Base-by-base conservation (phyloP, 2,888 invertebrate species). In the Nomada ferruginata region DNA sequence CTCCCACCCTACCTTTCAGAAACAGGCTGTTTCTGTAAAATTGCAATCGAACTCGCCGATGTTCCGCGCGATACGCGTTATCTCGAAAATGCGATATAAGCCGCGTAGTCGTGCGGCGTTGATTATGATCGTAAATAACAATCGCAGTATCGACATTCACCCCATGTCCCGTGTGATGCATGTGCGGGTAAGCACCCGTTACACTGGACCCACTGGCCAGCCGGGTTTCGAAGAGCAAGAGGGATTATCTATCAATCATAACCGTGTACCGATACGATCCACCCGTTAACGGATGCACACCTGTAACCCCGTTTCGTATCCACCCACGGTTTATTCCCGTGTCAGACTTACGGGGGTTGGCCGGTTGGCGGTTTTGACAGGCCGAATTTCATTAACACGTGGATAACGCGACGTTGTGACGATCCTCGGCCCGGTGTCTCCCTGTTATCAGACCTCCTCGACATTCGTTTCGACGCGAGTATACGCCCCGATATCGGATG, bases 61-160 rank as follows among this genome's bases (percentile, higher is more conserved):
- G 53, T 13, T 11, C 57, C 26, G n/a, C 15, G 63, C 55, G 78
- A 59, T 70, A 79, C 74, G 61, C 57, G 83, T 83, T 79, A 76
- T 80, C 60, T 64, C 70, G 66, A 79, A 83, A 85, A 85, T 65
- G 79, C 66, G 79, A 77, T 82, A 69, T 75, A 76, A 76, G 76
- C 59, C 36, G 68, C 65, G 79, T 69, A 63, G 75, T 71, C 70
- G 70, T 60, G 5, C 64, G 60, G 29, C 72, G 83, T 88, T 89
- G 91, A 91, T 91, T 91, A 91, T 87, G 84, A 89, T 91, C 91
- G 88, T 91, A 91, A 91, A 91, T 90, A 91, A 91, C 90, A 89
- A 91, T 88, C 87, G 87, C 53, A 71, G 60, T 82, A 91, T 90
- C 86, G 90, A 90, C 91, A 85, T 90, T 91, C 90, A 85, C 85